Evolutionary conservation across 37 sponge, comb jelly and placozoan species (phyloP).

Genomic region (Spongilla lacustris): DNA sequence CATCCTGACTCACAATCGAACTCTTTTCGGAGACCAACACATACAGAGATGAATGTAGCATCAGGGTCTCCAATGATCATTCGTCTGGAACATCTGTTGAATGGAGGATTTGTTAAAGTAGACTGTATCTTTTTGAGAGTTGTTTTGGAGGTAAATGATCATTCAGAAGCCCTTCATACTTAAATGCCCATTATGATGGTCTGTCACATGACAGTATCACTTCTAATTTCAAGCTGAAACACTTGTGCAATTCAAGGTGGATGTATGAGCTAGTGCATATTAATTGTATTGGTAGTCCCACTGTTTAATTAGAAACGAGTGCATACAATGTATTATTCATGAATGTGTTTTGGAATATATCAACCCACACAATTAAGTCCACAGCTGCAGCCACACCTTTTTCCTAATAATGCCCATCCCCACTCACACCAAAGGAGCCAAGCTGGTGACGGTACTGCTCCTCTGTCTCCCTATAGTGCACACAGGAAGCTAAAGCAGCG

Average conservation of each 20-base stretch:
- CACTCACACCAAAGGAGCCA: conserved; percentile 83
- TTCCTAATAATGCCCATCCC: too few relatives aligned
- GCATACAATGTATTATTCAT: too few relatives aligned
- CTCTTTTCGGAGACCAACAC: conserved; percentile 69
- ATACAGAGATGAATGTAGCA: conserved; percentile 82
- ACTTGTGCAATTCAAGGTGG: too few relatives aligned
- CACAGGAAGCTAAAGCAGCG: background rate
- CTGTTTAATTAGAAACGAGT: too few relatives aligned
- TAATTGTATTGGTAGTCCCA: too few relatives aligned
- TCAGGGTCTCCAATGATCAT: conserved; percentile 75
- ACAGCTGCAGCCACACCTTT: too few relatives aligned
- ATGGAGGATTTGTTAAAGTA: conserved; percentile 63
- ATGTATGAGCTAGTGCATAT: too few relatives aligned
- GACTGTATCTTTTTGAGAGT: conserved; percentile 64
- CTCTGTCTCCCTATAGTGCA: conserved; percentile 39
- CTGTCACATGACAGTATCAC: too few relatives aligned
- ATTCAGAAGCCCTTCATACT: conserved; percentile 21
- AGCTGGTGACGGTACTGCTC: conserved; percentile 80
- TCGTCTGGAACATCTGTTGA: conserved; percentile 33
- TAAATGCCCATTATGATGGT: too few relatives aligned
- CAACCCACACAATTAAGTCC: too few relatives aligned
- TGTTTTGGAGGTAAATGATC: conserved; percentile 39
- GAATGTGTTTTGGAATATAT: too few relatives aligned
- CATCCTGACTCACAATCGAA: conserved; percentile 62
- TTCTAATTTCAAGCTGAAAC: too few relatives aligned